Evolutionary conservation across 2,888 invertebrate species (phyloP).

Genomic region (Mantis religiosa): DNA sequence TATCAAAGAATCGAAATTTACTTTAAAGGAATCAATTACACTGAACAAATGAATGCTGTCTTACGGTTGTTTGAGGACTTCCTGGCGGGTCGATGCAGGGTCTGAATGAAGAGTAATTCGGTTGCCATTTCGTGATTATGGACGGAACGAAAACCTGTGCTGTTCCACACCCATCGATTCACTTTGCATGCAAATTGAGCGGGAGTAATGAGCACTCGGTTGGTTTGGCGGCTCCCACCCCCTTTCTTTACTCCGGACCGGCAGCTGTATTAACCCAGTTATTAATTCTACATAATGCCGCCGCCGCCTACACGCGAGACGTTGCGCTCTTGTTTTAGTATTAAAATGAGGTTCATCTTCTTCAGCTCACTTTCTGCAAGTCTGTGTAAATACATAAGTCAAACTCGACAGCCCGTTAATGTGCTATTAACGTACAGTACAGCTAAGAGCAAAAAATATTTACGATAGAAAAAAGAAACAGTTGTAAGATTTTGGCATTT

Average conservation of each 20-base stretch:
- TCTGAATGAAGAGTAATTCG: constrained; percentile 16
- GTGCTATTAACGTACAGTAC: too few species aligned
- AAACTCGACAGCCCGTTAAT: too few species aligned
- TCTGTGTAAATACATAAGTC: too few species aligned
- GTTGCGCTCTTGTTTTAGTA: background rate
- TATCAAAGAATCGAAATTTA: too few species aligned
- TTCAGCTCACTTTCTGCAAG: background rate
- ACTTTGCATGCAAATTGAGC: constrained; percentile 22
- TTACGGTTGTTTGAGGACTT: background rate
- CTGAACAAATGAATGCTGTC: background rate
- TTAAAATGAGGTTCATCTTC: background rate
- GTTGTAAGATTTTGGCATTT: too few species aligned
- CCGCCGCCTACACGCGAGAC: background rate
- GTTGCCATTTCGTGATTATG: constrained; percentile 16
- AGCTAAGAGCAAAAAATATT: too few species aligned
- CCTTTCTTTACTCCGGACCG: background rate
- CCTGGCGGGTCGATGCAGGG: background rate
- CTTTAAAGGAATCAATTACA: background rate
- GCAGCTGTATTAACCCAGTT: constrained; percentile 10
- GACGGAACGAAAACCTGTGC: background rate
- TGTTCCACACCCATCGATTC: constrained; percentile 12
- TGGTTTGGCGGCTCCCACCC: background rate
- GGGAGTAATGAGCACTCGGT: constrained; percentile 11
- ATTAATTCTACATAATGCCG: constrained; percentile 8
- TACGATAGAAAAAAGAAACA: too few species aligned